Conservation (phyloP, 92 coral and sea anemone genomes). For the Epizoanthus illoricatus region DNA sequence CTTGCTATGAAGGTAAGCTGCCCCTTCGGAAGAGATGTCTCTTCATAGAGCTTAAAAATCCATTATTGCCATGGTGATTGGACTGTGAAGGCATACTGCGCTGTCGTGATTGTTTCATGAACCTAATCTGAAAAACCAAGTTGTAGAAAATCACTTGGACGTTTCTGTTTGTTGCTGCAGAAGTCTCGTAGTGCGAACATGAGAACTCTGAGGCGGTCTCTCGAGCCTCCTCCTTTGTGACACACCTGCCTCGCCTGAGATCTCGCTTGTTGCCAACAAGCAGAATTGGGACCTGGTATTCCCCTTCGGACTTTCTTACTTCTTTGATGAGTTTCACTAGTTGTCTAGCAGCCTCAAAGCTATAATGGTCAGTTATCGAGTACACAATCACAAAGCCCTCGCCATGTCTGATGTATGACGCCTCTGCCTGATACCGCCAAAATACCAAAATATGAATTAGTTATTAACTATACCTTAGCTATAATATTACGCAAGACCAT, state of each 20-base stretch:
- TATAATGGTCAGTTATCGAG: constrained; percentile 95
- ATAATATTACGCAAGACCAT: no score
- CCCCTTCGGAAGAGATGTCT: constrained; percentile 64
- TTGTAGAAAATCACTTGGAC: constrained; percentile 88
- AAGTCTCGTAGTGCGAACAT: constrained; percentile 90
- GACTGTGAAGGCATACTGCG: constrained; percentile 51
- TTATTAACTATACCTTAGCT: no score
- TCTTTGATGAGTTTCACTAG: constrained; percentile 86
- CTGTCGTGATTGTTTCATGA: constrained; percentile 75
- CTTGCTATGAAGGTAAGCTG: constrained; percentile 57
- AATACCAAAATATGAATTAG: no score
- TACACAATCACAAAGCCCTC: constrained; percentile 95
- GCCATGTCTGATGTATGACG: constrained; percentile 78
- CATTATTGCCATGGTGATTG: constrained; percentile 52
- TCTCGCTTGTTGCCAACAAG: constrained; percentile 96
- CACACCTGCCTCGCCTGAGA: constrained; percentile 85
- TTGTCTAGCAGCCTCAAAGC: constrained; percentile 93
- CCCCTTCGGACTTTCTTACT: constrained; percentile 72
- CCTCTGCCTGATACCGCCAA: constrained; percentile 61
- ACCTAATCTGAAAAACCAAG: constrained; percentile 85
- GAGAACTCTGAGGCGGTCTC: constrained; percentile 84
- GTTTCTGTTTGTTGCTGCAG: constrained; percentile 88
- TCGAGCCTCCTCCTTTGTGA: constrained; percentile 83
- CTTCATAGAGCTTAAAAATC: constrained; percentile 89
- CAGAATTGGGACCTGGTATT: constrained; percentile 84